A percentile compares a stretch with the other conserved stretches of the same genome.
Evolutionary conservation across 2,888 invertebrate genomes (phyloP).

Genomic region (Cerastis leucographa): DNA sequence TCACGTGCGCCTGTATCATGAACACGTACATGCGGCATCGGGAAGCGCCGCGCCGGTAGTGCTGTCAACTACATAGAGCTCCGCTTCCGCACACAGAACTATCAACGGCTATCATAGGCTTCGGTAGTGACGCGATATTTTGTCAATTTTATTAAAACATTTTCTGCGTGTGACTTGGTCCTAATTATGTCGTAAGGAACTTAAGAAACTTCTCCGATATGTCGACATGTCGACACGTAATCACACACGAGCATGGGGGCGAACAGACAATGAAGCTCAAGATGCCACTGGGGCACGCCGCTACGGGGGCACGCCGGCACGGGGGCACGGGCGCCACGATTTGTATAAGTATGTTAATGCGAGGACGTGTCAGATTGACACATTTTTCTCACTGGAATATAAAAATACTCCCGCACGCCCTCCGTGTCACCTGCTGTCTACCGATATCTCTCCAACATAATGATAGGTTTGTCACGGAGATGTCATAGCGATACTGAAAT

Average conservation of each 20-base stretch:
- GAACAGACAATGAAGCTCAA: background rate
- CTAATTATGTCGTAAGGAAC: background rate
- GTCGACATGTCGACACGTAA: background rate
- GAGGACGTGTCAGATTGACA: conserved; percentile 34
- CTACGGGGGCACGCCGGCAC: background rate
- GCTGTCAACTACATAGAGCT: background rate
- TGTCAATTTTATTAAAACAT: background rate
- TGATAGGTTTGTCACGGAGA: conserved; percentile 8
- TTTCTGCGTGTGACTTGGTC: conserved; percentile 6
- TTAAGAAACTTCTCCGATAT: background rate
- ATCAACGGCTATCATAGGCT: background rate
- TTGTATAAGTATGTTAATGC: conserved; percentile 40
- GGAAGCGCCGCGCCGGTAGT: too few species aligned
- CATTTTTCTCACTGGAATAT: conserved; percentile 16
- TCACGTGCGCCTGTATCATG: background rate
- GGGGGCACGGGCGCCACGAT: background rate
- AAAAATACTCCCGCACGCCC: background rate
- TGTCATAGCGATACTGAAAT: conserved; percentile 5
- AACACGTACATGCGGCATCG: background rate
- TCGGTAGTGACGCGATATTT: background rate
- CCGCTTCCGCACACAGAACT: background rate
- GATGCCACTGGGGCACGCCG: background rate
- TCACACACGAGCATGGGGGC: background rate
- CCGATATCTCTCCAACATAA: background rate
- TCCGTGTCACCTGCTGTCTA: background rate